Percentiles rank a stretch among this genome's conserved stretches.
These are phyloP conservation scores for Watsonalla cultraria DNA, from an alignment of 2,888 invertebrate genomes.

Conservation along the genomic window DNA sequence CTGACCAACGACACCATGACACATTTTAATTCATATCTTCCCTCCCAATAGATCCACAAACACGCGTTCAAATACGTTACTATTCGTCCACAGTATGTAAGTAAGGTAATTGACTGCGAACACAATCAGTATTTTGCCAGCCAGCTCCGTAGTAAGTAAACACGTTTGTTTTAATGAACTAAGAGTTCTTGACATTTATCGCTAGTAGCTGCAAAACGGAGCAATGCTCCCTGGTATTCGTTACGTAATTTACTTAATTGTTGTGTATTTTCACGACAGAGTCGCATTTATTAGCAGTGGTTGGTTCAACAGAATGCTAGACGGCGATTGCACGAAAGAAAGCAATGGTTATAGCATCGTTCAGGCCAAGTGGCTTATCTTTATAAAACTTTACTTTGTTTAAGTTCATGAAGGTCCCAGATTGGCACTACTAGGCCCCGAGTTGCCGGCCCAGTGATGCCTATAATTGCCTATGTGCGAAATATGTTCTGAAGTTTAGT, in stretches of 20 bases:
- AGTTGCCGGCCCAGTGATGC: slow-evolving; percentile 38
- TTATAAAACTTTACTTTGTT: slow-evolving; percentile 63
- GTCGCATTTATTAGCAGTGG: not conserved
- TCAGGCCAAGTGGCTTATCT: slow-evolving; percentile 56
- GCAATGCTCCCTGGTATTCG: slow-evolving; percentile 21
- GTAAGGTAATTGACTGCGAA: slow-evolving; percentile 26
- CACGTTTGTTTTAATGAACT: slow-evolving; percentile 30
- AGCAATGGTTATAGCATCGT: slow-evolving; percentile 54
- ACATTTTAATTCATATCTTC: slow-evolving; percentile 31
- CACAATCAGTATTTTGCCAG: slow-evolving; percentile 28
- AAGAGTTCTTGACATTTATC: slow-evolving; percentile 32
- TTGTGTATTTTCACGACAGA: slow-evolving; percentile 1
- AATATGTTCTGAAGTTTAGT: too few relatives aligned
- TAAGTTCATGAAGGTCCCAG: slow-evolving; percentile 46
- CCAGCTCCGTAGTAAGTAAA: slow-evolving; percentile 24
- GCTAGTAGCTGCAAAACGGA: slow-evolving; percentile 19
- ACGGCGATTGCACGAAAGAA: slow-evolving; percentile 13
- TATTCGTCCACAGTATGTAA: slow-evolving; percentile 5
- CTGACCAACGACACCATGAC: slow-evolving; percentile 31
- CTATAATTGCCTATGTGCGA: not conserved
- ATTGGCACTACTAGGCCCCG: slow-evolving; percentile 20
- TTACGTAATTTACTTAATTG: slow-evolving; percentile 20
- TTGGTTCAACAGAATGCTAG: not conserved
- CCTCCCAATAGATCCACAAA: slow-evolving; percentile 2
- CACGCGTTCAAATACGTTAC: not conserved